Base-by-base conservation (phyloP, 2,888 invertebrate genomes). In the Diadegma fenestrale region DNA sequence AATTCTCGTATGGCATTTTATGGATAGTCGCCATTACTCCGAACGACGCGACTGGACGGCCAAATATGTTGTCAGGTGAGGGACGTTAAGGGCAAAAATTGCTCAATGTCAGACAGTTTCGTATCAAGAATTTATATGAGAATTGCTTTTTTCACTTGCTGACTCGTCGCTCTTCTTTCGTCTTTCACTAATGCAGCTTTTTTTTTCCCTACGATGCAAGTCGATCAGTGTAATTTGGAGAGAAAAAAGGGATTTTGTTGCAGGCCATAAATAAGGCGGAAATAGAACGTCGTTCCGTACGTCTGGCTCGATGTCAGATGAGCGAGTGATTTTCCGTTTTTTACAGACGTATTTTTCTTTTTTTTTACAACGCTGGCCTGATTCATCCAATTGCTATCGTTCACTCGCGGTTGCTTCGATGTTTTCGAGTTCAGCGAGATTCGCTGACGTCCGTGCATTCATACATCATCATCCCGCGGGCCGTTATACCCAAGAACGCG, bases 381-480 rank as follows among this genome's bases (percentile, higher is more conserved):
- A 51, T 78, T 43, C 71, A 26, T 77, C 66, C 17, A 26, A 48
- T 68, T 41, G 17, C 45, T n/a, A 81, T 78, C 58, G 64, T 73
- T 72, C 41, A 68, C 66, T 54, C 33, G 3, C 33, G 3, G 26
- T 0, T 17, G 22, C 17, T 45, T 19, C 43, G n/a, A 19, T 61
- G 63, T 72, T 64, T 33, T 48, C 1, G 63, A 45, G 43, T n/a
- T 41, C 12, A 12, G 37, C 17, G n/a, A 22, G 26, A 48, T 79
- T 82, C 22, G 85, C 85, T 79, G 75, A 85, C 71, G 79, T 12
- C 33, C 19, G 64, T 83, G 58, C 69, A 58, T 26, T 22, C 58
- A 72, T 71, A 48, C 72, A 80, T 80, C 73, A 75, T 43, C 43
- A 43, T 43, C 22, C 37, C 66, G 12, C 19, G 19, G 41, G 19